Evolutionary conservation across 2,113 vertebrate genomes (phyloP).

Genomic region (Mesembrinibis cayennensis): DNA sequence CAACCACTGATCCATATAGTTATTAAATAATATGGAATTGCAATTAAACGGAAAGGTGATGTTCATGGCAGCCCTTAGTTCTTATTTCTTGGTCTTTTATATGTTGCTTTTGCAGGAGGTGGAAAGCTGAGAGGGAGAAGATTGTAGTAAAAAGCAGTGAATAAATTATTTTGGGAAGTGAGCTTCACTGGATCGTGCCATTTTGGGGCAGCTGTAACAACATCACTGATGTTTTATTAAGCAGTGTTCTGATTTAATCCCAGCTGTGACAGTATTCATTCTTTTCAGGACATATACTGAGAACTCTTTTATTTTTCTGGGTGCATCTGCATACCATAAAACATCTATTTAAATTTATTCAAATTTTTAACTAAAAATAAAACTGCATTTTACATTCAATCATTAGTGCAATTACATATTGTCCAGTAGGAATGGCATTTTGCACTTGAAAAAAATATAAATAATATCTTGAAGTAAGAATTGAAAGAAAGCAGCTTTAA

Average conservation of each 20-base stretch:
- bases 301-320: not conserved
- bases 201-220: constrained; percentile 6
- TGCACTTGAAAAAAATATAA: not conserved
- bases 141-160: not conserved
- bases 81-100: not conserved
- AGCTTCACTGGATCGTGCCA: not conserved
- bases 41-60: not conserved
- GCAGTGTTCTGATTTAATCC: constrained; percentile 8
- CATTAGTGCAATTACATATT: not conserved
- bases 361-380: not conserved
- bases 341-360: not conserved
- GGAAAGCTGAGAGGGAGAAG: not conserved
- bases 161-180: not conserved
- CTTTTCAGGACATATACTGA: not conserved
- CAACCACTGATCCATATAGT: not conserved
- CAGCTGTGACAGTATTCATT: not conserved
- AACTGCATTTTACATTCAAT: not conserved
- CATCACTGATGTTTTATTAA: constrained; percentile 4
- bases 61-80: not conserved
- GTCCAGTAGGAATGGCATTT: not conserved
- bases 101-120: not conserved
- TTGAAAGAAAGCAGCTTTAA: not conserved
- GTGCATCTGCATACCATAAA: not conserved
- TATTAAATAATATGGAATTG: not conserved
- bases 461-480: not conserved